Evolutionary conservation across 1,140 invertebrate species (phyloP).

Genomic region (Camponotus vicinus): DNA sequence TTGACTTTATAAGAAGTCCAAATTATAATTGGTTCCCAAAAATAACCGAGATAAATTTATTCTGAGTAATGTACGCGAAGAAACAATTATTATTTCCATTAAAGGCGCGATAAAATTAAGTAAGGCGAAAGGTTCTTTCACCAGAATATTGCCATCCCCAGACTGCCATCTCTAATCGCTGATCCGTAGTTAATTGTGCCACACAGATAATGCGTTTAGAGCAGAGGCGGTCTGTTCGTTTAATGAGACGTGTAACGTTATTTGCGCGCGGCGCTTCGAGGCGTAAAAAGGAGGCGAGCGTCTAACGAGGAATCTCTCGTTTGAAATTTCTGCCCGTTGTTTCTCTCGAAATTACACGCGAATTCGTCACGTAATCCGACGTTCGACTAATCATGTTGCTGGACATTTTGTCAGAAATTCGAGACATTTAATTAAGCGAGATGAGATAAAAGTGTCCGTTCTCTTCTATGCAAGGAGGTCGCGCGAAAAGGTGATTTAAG

Average conservation of each 20-base stretch:
- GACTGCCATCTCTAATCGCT: constrained; percentile 18
- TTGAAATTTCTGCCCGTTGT: constrained; percentile 12
- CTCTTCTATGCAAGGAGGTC: constrained; percentile 37
- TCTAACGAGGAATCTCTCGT: constrained; percentile 17
- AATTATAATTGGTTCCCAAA: not conserved
- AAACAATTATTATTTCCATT: not conserved
- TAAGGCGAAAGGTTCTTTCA: constrained; percentile 43
- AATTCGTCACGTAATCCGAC: not conserved
- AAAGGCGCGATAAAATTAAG: constrained; percentile 29
- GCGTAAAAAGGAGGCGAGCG: constrained; percentile 38
- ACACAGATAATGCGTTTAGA: constrained; percentile 47
- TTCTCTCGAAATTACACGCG: not conserved
- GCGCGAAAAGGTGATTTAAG: constrained; percentile 50
- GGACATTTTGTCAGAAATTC: constrained; percentile 6
- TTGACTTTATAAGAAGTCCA: not conserved
- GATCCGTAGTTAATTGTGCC: constrained; percentile 51
- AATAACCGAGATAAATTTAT: not conserved
- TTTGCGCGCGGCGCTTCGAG: constrained; percentile 13
- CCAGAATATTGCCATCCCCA: not conserved
- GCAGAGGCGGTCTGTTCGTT: constrained; percentile 30
- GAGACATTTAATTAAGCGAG: constrained; percentile 41
- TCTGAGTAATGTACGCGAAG: not conserved
- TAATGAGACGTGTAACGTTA: constrained; percentile 56
- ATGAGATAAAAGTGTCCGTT: constrained; percentile 15
- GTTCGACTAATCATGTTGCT: not conserved